phyloP scores from a whole-genome alignment of 1,140 invertebrate species.

The Dreissena rostriformis region DNA sequence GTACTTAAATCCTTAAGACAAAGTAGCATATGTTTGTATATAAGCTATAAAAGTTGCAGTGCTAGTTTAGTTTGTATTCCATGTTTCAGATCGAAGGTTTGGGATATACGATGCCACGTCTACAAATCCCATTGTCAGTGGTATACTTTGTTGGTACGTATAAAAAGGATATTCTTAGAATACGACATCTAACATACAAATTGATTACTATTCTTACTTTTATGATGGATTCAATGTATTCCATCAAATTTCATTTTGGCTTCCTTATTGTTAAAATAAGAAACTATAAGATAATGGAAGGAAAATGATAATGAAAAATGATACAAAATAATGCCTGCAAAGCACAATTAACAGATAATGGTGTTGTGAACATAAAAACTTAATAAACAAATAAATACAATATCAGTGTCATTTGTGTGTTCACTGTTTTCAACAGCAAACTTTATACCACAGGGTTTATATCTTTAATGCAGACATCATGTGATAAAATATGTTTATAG shows the following conservation, averaged over 20 bases:
- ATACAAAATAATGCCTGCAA: no score
- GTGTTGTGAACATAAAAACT: no score
- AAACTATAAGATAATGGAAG: no score
- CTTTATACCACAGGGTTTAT: no score
- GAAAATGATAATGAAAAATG: no score
- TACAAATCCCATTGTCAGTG: conserved; percentile 69
- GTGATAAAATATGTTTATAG: neutral
- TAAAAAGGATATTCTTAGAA: neutral
- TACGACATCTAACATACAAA: neutral
- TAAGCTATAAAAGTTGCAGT: neutral
- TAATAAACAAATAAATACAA: no score
- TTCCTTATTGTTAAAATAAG: no score
- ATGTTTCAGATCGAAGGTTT: conserved; percentile 77
- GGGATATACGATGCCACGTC: conserved; percentile 75
- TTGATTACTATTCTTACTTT: neutral
- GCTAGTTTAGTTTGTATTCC: conserved; percentile 18
- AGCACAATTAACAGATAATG: no score
- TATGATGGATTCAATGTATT: neutral
- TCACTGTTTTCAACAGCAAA: no score
- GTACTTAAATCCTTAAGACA: neutral
- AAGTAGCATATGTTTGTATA: neutral
- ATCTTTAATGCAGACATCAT: neutral
- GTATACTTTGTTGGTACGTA: conserved; percentile 78
- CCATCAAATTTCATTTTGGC: neutral
- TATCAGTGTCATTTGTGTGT: no score